A percentile compares a stretch with the other conserved stretches of the same genome.
Conservation (phyloP, 2,888 invertebrate genomes). For the Apodemia zela region DNA sequence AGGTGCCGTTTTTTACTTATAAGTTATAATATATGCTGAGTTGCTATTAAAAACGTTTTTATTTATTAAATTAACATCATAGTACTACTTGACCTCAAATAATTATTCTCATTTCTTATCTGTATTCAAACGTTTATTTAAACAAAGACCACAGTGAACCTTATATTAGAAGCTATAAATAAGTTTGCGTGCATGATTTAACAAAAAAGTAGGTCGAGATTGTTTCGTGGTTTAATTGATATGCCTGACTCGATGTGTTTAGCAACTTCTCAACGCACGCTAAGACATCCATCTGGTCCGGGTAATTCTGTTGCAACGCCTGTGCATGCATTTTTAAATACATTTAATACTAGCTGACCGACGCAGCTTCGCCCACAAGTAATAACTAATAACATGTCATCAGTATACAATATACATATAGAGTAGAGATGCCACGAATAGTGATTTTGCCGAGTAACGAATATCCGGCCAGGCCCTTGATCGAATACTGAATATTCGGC, state of each 20-base stretch:
- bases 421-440: too few relatives aligned
- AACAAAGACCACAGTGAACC: constrained; percentile 11
- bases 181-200: constrained; percentile 42
- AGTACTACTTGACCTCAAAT: background rate
- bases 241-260: constrained; percentile 54
- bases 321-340: too few relatives aligned
- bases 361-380: too few relatives aligned
- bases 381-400: too few relatives aligned
- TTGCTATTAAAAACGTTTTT: too few relatives aligned
- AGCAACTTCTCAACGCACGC: constrained; percentile 38
- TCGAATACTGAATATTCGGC: too few relatives aligned
- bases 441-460: too few relatives aligned
- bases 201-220: constrained; percentile 51
- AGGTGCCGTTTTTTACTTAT: too few relatives aligned
- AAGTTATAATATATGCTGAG: too few relatives aligned
- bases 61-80: background rate
- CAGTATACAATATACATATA: too few relatives aligned
- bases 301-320: background rate
- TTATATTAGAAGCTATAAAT: constrained; percentile 11
- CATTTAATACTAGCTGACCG: background rate
- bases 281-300: constrained; percentile 4
- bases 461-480: too few relatives aligned
- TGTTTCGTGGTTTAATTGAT: constrained; percentile 54
- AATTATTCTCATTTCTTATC: background rate
- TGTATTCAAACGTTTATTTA: background rate